These are phyloP conservation scores for Acrossocheilus wenchowensis DNA, from an alignment of 2,797 vertebrate genomes.

Conservation along the genomic window DNA sequence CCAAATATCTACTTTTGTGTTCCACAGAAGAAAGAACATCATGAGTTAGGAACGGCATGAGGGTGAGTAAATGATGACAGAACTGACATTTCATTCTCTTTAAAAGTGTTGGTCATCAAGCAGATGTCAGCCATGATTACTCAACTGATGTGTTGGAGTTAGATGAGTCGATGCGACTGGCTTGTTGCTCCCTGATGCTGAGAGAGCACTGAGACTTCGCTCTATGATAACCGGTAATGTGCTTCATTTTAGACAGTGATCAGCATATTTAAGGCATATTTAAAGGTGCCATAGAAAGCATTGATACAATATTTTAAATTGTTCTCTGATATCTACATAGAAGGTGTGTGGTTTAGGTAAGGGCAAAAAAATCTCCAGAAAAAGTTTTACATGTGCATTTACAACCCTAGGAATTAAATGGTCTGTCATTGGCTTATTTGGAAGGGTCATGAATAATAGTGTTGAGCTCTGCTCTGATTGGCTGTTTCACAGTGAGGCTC, in stretches of 20 bases:
- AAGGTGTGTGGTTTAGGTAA: too few species aligned
- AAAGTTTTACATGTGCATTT: too few species aligned
- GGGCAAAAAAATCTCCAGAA: too few species aligned
- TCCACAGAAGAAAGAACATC: neutral
- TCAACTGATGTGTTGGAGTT: slow-evolving; percentile 5
- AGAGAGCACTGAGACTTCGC: slow-evolving; percentile 9
- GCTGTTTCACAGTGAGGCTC: too few species aligned
- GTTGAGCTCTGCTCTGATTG: too few species aligned
- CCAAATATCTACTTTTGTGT: neutral
- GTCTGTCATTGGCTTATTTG: too few species aligned
- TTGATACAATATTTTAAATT: too few species aligned
- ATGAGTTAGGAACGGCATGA: neutral
- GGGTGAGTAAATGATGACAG: slow-evolving; percentile 2
- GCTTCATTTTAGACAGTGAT: slow-evolving; percentile 76
- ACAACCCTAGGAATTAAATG: too few species aligned
- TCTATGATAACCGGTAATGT: slow-evolving; percentile 68
- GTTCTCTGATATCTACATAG: too few species aligned
- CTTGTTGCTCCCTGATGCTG: slow-evolving; percentile 1
- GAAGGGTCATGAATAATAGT: too few species aligned
- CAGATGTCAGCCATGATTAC: slow-evolving; percentile 10
- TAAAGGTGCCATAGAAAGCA: too few species aligned
- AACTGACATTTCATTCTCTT: neutral
- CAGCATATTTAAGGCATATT: slow-evolving; percentile 39
- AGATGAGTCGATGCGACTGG: neutral
- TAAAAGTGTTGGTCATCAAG: slow-evolving; percentile 2